These are phyloP conservation scores for Aphaenogaster rudis DNA, from an alignment of 1,140 invertebrate genomes.

Conservation along the genomic window DNA sequence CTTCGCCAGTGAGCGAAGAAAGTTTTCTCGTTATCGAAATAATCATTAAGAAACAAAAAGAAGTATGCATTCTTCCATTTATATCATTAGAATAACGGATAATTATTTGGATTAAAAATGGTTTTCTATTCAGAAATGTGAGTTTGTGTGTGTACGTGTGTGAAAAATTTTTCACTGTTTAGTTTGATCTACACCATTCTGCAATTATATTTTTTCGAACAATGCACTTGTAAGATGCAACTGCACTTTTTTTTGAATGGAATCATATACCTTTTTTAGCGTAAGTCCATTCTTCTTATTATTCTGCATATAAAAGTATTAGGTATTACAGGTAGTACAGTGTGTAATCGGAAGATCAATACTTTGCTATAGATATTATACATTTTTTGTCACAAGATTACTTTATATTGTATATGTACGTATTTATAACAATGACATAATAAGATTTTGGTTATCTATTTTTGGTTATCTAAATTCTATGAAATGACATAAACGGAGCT, in stretches of 20 bases:
- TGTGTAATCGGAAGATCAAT: background rate
- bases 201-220: background rate
- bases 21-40: constrained; percentile 56
- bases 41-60: constrained; percentile 27
- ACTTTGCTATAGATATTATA: background rate
- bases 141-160: background rate
- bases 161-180: no score
- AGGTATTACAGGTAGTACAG: no score
- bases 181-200: no score
- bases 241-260: no score
- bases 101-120: constrained; percentile 27
- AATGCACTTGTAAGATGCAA: background rate
- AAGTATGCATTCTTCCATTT: background rate
- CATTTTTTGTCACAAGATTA: background rate
- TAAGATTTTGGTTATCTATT: constrained; percentile 4
- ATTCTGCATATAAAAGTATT: no score
- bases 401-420: background rate
- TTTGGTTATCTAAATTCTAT: background rate
- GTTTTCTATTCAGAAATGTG: background rate
- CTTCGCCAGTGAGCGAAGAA: background rate
- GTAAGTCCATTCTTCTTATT: no score
- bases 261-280: no score
- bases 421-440: background rate
- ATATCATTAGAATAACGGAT: constrained; percentile 2
- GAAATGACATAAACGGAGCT: background rate